phyloP scores from a whole-genome alignment of 2,797 vertebrate genomes.

The Enteromius fasciolatus region DNA sequence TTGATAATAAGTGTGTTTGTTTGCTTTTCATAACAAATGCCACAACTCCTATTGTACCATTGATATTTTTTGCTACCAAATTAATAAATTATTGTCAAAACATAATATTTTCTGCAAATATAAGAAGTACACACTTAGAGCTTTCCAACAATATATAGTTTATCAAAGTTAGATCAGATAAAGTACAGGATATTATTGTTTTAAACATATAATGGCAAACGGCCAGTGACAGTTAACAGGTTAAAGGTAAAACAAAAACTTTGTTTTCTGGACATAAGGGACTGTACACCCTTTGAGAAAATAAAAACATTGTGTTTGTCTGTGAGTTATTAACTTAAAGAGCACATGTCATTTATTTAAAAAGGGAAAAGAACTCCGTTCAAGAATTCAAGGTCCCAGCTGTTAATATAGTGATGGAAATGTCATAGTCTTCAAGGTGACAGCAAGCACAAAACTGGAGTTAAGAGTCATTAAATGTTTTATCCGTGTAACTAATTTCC shows the following conservation, averaged over 20 bases:
- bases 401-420: conserved; percentile 6
- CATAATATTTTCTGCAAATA: too few relatives aligned
- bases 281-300: background rate
- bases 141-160: too few relatives aligned
- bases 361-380: background rate
- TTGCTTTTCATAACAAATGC: too few relatives aligned
- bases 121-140: too few relatives aligned
- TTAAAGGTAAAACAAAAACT: background rate
- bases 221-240: background rate
- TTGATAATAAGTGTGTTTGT: too few relatives aligned
- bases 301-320: background rate
- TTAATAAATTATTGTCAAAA: too few relatives aligned
- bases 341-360: background rate
- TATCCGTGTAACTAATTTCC: background rate
- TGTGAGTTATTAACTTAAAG: background rate
- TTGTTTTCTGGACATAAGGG: background rate
- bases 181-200: too few relatives aligned
- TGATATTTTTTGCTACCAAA: too few relatives aligned
- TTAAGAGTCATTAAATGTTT: background rate
- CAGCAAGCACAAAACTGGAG: background rate
- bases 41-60: too few relatives aligned
- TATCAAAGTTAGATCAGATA: too few relatives aligned
- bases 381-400: background rate
- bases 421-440: background rate
- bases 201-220: too few relatives aligned